Evolutionary conservation across 64 coral and sea anemone genomes (phyloP).

Genomic region (Hydrozoanthus tunicans): DNA sequence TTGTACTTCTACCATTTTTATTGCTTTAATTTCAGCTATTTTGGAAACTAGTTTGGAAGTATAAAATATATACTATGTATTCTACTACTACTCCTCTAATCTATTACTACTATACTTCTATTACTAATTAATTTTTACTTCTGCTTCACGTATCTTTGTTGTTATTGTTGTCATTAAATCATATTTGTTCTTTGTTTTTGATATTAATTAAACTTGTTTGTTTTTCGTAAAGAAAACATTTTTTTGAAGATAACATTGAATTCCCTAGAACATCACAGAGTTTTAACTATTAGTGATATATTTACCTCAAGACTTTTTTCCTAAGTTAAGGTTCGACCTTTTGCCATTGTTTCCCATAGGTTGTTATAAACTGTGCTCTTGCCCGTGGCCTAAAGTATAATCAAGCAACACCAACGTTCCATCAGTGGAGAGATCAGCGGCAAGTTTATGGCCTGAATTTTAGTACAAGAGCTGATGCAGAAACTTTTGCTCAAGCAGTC

Average conservation of each 20-base stretch:
- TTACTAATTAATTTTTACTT: too few species aligned
- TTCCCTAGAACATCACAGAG: neutral
- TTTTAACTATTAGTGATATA: neutral
- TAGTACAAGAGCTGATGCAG: slow-evolving; percentile 85
- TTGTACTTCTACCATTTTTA: too few species aligned
- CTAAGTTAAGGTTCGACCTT: too few species aligned
- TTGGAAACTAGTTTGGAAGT: too few species aligned
- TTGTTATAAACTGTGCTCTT: slow-evolving; percentile 98
- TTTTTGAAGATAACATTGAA: neutral
- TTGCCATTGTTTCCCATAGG: slow-evolving; percentile 31
- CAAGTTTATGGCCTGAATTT: slow-evolving; percentile 99
- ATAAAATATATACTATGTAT: too few species aligned
- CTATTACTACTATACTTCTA: too few species aligned
- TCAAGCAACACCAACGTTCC: slow-evolving; percentile 98
- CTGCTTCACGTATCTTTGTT: too few species aligned
- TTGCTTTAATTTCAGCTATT: too few species aligned
- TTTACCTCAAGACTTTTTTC: too few species aligned
- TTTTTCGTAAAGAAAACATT: neutral
- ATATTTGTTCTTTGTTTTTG: too few species aligned
- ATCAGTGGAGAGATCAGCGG: slow-evolving; percentile 98
- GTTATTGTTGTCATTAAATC: too few species aligned
- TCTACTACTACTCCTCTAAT: too few species aligned
- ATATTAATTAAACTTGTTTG: neutral
- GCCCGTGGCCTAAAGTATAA: slow-evolving; percentile 94
- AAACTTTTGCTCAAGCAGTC: slow-evolving; percentile 80